phyloP scores from a whole-genome alignment of 2,888 invertebrate genomes.

The Spilarctia lutea region DNA sequence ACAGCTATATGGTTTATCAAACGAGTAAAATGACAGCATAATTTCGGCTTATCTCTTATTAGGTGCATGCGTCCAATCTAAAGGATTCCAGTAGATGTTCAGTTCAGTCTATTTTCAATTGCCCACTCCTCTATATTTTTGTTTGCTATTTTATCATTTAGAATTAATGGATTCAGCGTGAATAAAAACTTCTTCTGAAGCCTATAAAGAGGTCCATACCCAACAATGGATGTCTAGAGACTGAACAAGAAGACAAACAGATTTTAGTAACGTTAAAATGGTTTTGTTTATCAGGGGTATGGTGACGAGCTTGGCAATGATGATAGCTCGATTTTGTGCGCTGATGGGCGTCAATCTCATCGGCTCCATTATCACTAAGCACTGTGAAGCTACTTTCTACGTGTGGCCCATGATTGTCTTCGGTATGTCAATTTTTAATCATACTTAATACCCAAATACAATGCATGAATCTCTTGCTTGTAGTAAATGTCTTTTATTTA shows the following conservation, averaged over 20 bases:
- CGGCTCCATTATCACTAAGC: conserved; percentile 58
- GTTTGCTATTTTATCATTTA: background rate
- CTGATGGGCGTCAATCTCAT: conserved; percentile 66
- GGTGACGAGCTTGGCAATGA: conserved; percentile 68
- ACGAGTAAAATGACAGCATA: too few relatives aligned
- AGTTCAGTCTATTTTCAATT: too few relatives aligned
- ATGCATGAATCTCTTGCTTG: too few relatives aligned
- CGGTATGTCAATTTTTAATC: too few relatives aligned
- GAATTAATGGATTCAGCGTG: background rate
- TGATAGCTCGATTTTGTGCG: conserved; percentile 64
- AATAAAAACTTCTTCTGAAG: background rate
- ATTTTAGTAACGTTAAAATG: background rate
- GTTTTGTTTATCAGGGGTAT: conserved; percentile 59
- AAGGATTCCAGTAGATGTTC: too few relatives aligned
- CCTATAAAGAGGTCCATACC: too few relatives aligned
- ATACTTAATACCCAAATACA: too few relatives aligned
- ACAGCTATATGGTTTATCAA: too few relatives aligned
- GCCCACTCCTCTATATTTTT: too few relatives aligned
- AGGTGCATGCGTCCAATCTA: too few relatives aligned
- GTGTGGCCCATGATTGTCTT: conserved; percentile 42
- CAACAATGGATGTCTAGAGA: too few relatives aligned
- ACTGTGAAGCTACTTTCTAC: conserved; percentile 68
- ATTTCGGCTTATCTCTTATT: too few relatives aligned
- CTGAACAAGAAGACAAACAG: background rate
- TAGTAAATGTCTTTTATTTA: background rate